Evolutionary conservation across 2,888 invertebrate genomes (phyloP), one percentile per base, ranked within the genome.

Genomic region (Ophion ventricosus): DNA sequence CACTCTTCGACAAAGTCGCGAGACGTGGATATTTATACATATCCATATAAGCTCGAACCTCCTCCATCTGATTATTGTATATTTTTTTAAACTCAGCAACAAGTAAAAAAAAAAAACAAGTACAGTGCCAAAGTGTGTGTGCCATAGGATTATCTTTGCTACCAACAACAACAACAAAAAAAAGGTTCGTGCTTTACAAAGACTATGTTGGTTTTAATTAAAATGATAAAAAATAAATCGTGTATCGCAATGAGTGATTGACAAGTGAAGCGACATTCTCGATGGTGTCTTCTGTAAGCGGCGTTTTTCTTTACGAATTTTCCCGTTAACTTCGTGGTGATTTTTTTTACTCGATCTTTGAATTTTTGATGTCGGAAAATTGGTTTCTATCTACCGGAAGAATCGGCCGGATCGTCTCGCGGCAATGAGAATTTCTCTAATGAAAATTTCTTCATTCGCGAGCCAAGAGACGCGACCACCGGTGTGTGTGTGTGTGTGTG

Each of bases 61-160:
- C 54, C 69, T 57, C 69, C 11, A 43, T 73, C 56, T 76, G 76
- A 73, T 56, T 63, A 70, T 49, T 59, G 49, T n/a, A 20, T 43
- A 20, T n/a, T 17, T 29, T 14, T n/a, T n/a, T 1, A 56, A 81
- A 78, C 54, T 63, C 14, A 74, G 64, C 70, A 54, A 80, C 49
- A 61, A n/a, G n/a, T 67, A 10, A 40, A 76, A 56, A 56, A 84
- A n/a, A 77, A 25, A 64, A 80, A 64, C 11, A 79, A 83, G 72
- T 85, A 80, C 67, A 92, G 92, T 92, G 92, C 90, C 91, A 92
- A 80, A 92, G 92, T 92, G 92, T 91, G 89, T 92, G 92, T 91
- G 91, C 89, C 90, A 91, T 87, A 87, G 87, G 87, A 91, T 90
- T 90, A 87, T 67, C 66, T 66, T 59, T 73, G 70, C 80, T 59